Conservation (phyloP, 2,797 vertebrate species). For the Schizothorax lantsangensis region DNA sequence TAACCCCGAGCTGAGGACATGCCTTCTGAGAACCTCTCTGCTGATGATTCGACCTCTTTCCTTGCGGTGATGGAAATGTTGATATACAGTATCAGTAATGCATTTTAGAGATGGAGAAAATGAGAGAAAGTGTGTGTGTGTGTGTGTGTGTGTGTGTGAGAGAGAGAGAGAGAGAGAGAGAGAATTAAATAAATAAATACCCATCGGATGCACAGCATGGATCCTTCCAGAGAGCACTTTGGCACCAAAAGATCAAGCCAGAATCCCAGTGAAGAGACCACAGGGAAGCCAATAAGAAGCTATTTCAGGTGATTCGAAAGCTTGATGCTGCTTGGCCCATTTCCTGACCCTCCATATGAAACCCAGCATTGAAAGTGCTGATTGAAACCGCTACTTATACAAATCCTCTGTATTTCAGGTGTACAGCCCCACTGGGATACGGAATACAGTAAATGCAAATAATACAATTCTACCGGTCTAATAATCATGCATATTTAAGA, state of each 20-base stretch:
- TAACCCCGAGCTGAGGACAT: constrained; percentile 33
- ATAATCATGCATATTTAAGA: not conserved
- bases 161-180: not conserved
- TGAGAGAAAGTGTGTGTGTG: constrained; percentile 9
- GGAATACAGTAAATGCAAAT: constrained; percentile 3
- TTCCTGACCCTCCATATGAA: constrained; percentile 45
- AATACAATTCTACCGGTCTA: not conserved
- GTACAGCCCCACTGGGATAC: not conserved
- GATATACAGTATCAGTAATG: constrained; percentile 21
- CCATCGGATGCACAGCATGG: constrained; percentile 5
- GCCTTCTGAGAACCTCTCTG: constrained; percentile 39
- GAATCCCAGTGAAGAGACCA: not conserved
- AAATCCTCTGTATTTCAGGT: not conserved
- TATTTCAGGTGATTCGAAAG: constrained; percentile 46
- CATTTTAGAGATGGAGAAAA: constrained; percentile 12
- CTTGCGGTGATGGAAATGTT: constrained; percentile 19
- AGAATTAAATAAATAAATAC: constrained; percentile 4
- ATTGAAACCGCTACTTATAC: constrained; percentile 23
- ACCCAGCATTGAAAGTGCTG: not conserved
- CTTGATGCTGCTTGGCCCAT: constrained; percentile 42
- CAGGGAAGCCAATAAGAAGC: constrained; percentile 28
- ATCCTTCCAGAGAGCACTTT: constrained; percentile 34
- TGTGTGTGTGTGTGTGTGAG: not conserved
- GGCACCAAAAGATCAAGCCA: constrained; percentile 3
- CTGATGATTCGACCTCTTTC: constrained; percentile 17